These are phyloP conservation scores for Catamblyrhynchus diadema DNA, from an alignment of 2,797 vertebrate genomes.

Conservation along the genomic window DNA sequence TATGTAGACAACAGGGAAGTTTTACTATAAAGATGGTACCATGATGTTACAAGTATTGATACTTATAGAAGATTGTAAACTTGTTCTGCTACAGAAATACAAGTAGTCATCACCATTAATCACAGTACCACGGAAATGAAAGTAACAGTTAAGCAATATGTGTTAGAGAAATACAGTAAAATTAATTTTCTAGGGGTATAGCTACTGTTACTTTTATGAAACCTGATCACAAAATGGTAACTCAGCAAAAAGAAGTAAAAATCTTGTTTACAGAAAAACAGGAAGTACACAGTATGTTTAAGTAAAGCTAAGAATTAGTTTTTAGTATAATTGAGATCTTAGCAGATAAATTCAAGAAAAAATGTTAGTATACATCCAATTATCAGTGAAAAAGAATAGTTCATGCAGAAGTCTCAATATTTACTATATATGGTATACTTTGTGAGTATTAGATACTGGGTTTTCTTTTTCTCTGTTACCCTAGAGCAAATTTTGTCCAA, in stretches of 20 bases:
- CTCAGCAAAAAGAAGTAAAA: background rate
- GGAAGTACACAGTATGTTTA: background rate
- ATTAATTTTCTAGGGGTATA: background rate
- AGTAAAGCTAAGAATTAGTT: background rate
- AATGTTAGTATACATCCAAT: background rate
- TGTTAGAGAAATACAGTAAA: background rate
- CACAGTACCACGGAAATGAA: background rate
- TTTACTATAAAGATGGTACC: background rate
- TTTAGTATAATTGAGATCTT: background rate
- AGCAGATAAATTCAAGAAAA: background rate
- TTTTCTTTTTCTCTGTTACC: background rate
- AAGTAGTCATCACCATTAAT: background rate
- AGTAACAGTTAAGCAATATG: background rate
- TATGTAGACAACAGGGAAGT: rapidly evolving
- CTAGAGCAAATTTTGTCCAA: background rate
- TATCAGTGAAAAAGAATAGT: background rate
- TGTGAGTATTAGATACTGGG: background rate
- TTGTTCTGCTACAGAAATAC: background rate
- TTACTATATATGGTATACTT: background rate
- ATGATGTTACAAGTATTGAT: background rate
- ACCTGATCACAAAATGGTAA: background rate
- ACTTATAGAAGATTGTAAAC: background rate
- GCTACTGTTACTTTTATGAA: background rate
- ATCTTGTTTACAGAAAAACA: background rate
- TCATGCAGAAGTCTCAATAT: background rate